Conservation (phyloP, 2,113 vertebrate species). For the Prionailurus bengalensis region DNA sequence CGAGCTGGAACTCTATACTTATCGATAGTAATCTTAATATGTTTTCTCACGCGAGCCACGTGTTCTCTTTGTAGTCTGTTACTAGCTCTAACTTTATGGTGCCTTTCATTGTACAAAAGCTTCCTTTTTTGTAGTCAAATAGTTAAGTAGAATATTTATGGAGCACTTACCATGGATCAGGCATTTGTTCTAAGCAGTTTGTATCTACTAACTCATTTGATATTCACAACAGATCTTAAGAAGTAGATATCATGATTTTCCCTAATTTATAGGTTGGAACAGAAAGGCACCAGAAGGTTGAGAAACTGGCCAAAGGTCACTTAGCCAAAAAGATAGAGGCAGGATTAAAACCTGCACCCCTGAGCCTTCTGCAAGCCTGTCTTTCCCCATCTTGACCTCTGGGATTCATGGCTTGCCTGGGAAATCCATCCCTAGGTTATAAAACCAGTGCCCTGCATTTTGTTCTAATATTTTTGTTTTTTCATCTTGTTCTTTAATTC, state of each 20-base stretch:
- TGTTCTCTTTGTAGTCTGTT: neutral
- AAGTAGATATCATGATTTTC: neutral
- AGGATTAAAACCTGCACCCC: neutral
- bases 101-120: neutral
- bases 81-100: neutral
- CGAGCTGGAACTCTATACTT: neutral
- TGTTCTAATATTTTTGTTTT: neutral
- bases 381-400: neutral
- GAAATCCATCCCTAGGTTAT: neutral
- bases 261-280: neutral
- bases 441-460: neutral
- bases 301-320: neutral
- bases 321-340: neutral
- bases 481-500: neutral
- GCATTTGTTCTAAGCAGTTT: neutral
- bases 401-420: neutral
- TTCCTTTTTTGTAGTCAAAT: neutral
- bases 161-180: neutral
- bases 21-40: neutral
- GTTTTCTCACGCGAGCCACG: neutral
- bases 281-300: neutral
- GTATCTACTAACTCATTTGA: neutral
- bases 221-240: neutral
- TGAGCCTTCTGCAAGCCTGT: neutral
- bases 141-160: neutral